Conservation (phyloP, 2,888 invertebrate genomes). For the Anarsia innoxiella region DNA sequence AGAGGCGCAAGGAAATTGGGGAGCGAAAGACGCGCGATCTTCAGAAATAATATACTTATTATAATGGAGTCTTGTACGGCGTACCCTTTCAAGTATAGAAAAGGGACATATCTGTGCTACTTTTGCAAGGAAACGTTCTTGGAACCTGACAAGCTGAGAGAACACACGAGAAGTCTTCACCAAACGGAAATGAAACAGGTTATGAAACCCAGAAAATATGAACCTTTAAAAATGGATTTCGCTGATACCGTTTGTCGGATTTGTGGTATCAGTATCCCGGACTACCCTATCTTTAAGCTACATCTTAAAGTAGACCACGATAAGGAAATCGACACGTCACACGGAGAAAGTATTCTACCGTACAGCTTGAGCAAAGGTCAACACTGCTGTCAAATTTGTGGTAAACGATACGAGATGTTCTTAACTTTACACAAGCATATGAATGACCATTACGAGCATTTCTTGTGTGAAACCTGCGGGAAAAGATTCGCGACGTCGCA, state of each 20-base stretch:
- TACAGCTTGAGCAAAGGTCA: constrained; percentile 58
- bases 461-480: constrained; percentile 65
- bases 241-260: constrained; percentile 45
- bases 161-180: constrained; percentile 40
- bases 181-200: constrained; percentile 41
- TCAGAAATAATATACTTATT: constrained; percentile 53
- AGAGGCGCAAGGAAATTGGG: constrained; percentile 26
- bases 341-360: constrained; percentile 58
- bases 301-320: constrained; percentile 48
- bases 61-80: constrained; percentile 57
- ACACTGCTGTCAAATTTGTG: constrained; percentile 58
- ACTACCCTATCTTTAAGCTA: constrained; percentile 45
- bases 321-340: constrained; percentile 42
- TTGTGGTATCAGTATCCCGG: constrained; percentile 38
- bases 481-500: constrained; percentile 59
- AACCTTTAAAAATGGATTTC: constrained; percentile 63
- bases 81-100: constrained; percentile 63
- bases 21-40: constrained; percentile 46
- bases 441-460: constrained; percentile 65
- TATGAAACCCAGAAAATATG: constrained; percentile 56
- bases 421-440: constrained; percentile 62
- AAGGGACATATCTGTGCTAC: constrained; percentile 59
- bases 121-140: constrained; percentile 57
- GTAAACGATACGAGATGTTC: constrained; percentile 62
- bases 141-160: constrained; percentile 57